These are phyloP conservation scores for Eonycteris spelaea DNA, from an alignment of 2,113 vertebrate genomes.

Conservation along the genomic window DNA sequence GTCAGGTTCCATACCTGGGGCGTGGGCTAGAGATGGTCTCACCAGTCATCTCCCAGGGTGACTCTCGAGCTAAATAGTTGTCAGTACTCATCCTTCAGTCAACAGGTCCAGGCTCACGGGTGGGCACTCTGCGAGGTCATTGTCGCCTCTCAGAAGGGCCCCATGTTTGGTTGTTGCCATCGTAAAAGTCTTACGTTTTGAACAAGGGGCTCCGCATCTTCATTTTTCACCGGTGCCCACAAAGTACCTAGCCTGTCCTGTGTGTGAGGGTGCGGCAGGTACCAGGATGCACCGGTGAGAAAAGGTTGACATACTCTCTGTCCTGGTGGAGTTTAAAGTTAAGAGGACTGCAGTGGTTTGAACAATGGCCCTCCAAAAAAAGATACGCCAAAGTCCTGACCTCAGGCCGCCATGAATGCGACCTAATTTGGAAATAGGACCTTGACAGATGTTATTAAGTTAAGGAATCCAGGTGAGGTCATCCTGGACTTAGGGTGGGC, in stretches of 20 bases:
- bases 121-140: rapidly evolving
- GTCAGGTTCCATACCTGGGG: neutral
- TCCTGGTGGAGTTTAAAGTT: neutral
- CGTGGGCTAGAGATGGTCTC: neutral
- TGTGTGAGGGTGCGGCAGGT: neutral
- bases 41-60: neutral
- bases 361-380: neutral
- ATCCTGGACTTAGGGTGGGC: neutral
- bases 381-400: neutral
- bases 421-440: neutral
- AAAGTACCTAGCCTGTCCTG: neutral
- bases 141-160: neutral
- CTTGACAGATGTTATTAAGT: neutral
- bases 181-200: neutral
- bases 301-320: neutral
- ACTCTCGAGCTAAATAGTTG: neutral
- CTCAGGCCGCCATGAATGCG: neutral
- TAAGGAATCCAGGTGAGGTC: neutral
- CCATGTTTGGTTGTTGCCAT: neutral
- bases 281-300: neutral
- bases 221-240: neutral
- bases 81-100: neutral
- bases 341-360: neutral
- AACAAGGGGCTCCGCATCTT: neutral
- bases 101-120: neutral